Base-by-base conservation (phyloP, 2,113 vertebrate species). In the Dasyprocta punctata region DNA sequence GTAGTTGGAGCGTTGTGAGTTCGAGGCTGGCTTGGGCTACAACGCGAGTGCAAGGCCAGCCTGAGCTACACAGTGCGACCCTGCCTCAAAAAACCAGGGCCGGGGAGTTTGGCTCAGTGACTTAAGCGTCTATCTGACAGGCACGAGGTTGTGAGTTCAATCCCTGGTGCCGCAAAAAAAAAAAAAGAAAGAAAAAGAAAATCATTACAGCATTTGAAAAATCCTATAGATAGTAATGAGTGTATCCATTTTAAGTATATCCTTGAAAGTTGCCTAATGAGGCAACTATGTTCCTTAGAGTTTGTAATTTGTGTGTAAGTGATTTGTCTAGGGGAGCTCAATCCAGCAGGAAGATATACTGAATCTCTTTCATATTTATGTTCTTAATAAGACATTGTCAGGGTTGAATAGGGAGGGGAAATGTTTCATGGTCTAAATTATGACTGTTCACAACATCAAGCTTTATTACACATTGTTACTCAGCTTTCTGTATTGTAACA, bases 161-260 rank as follows among this genome's bases (percentile, higher is more conserved):
- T n/a, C n/a, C n/a, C n/a, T n/a, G n/a, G n/a, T n/a, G n/a, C n/a
- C n/a, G n/a, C n/a, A n/a, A n/a, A n/a, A n/a, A n/a, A n/a, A n/a
- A n/a, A n/a, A n/a, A n/a, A n/a, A n/a, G n/a, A n/a, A n/a, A n/a
- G n/a, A n/a, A n/a, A n/a, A n/a, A n/a, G 58, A 28, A 92, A 67
- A 44, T 47, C 44, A 81, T 85, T 88, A 28, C 28, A 73, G 2
- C 65, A 61, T 71, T 92, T 78, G 82, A 73, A 94, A 92, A 97
- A 49, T 73, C 1, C 5, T 44, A 2, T 84, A 33, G 26, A 10
- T 69, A 44, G 69, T 71, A 80, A 65, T 60, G 20, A 52, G 10
- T 20, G 41, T 9, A 33, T 80, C 12, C 13, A 13, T 65, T 92
- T 60, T 54, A 26, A 56, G 49, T 65, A 0, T 86, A 30, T 83